Base-by-base conservation (phyloP, 2,797 vertebrate genomes). In the Avahi laniger region DNA sequence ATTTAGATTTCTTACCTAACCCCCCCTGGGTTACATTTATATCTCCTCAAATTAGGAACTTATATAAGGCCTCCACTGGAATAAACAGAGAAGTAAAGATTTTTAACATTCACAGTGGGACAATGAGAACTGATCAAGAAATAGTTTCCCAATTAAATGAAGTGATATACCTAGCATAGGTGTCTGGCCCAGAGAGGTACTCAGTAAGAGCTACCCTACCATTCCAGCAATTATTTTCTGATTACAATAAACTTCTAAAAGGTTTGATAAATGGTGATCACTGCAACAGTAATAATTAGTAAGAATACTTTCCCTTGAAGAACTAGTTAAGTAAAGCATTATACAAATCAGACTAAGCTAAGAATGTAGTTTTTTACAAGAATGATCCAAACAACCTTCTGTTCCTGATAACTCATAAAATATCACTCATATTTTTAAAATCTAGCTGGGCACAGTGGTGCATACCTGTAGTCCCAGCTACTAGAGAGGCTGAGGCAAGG, bases 351-450 rank as follows among this genome's bases (percentile, higher is more conserved):
- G 38, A 86, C 13, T 89, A 83, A 9, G 33, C 50, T 48, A 87
- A 5, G 7, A 70, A 80, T 7, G 11, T 30, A 73, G 41, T 80
- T 84, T 89, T 95, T 57, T 24, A 0, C 43, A 82, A 41, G 26
- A 88, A 80, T 52, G 18, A 83, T 79, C 11, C 12, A 76, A 80
- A 84, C 33, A 73, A 89, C 10, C 1, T 33, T 72, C 22, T 83
- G 11, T 73, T 92, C 13, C 15, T 78, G 38, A 18, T 59, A 90
- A 89, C 52, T 95, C 33, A 87, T 50, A 73, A 90, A 93, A 92
- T 17, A 41, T 6, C n/a, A 52, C 22, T 46, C 28, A 61, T 89
- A 78, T 41, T 59, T 59, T 59, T 43, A 18, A 70, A 70, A 69
- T 12, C n/a, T 24, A 38, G 35, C n/a, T 69, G 65, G 20, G 20